These are phyloP conservation scores for Paracentrotus lividus DNA, from an alignment of 53 echinoderm and acorn worm species.

Conservation along the genomic window DNA sequence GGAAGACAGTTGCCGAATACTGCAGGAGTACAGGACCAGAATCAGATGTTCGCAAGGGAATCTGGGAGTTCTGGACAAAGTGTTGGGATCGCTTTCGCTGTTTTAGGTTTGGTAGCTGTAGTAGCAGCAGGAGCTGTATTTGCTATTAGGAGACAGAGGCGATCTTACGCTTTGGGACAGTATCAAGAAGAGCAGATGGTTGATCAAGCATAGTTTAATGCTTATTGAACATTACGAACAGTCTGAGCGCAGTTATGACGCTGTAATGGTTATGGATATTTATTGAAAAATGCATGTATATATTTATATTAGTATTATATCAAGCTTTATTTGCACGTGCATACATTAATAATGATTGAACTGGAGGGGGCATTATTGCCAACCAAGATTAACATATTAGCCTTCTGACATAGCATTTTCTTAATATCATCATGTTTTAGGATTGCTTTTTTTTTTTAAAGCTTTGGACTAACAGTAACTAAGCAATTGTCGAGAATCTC, in stretches of 20 bases:
- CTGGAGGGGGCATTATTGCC: too few species aligned
- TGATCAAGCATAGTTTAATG: neutral
- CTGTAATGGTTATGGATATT: neutral
- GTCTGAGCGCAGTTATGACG: neutral
- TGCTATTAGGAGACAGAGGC: neutral
- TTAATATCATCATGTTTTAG: too few species aligned
- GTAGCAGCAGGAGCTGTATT: neutral
- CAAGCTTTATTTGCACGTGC: too few species aligned
- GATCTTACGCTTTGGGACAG: neutral
- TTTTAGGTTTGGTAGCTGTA: neutral
- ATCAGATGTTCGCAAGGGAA: neutral
- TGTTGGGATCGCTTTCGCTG: neutral
- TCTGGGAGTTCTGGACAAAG: slow-evolving; percentile 2
- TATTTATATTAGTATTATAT: too few species aligned
- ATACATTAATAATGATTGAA: too few species aligned
- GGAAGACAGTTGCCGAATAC: neutral
- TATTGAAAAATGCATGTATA: too few species aligned
- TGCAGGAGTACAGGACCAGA: neutral
- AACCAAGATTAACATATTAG: too few species aligned
- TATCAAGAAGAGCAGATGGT: neutral
- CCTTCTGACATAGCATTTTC: too few species aligned
- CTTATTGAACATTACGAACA: neutral
- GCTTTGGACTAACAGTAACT: too few species aligned
- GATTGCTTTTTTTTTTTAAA: too few species aligned
- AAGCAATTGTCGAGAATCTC: too few species aligned